These are phyloP conservation scores for Pleuronectes platessa DNA, from an alignment of 2,113 vertebrate species.

Conservation along the genomic window DNA sequence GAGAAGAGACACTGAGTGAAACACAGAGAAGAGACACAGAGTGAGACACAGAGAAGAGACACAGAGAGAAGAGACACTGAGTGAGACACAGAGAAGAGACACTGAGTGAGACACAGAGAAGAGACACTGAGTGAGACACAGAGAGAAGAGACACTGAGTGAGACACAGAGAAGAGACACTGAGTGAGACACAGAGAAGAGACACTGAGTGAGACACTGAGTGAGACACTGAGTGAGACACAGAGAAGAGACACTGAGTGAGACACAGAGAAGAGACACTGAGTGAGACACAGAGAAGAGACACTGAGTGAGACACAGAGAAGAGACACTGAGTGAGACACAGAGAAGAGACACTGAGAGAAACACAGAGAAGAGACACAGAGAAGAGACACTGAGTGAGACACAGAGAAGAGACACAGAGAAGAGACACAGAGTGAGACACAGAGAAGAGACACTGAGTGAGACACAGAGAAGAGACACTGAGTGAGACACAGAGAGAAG, in stretches of 20 bases:
- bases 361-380: neutral
- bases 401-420: neutral
- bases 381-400: neutral
- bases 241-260: neutral
- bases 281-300: constrained; percentile 2
- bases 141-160: neutral
- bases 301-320: too few species aligned
- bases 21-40: neutral
- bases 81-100: neutral
- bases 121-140: too few species aligned
- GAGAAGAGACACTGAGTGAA: too few species aligned
- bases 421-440: neutral
- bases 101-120: too few species aligned
- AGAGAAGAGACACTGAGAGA: neutral
- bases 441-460: too few species aligned
- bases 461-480: neutral
- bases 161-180: too few species aligned
- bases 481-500: too few species aligned
- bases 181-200: constrained; percentile 4
- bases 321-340: too few species aligned
- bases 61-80: neutral
- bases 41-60: too few species aligned
- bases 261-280: too few species aligned
- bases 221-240: too few species aligned
- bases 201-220: too few species aligned